Evolutionary conservation across 1,140 invertebrate genomes (phyloP), one percentile per base, ranked within the genome.

Genomic region (Microvelia longipes): DNA sequence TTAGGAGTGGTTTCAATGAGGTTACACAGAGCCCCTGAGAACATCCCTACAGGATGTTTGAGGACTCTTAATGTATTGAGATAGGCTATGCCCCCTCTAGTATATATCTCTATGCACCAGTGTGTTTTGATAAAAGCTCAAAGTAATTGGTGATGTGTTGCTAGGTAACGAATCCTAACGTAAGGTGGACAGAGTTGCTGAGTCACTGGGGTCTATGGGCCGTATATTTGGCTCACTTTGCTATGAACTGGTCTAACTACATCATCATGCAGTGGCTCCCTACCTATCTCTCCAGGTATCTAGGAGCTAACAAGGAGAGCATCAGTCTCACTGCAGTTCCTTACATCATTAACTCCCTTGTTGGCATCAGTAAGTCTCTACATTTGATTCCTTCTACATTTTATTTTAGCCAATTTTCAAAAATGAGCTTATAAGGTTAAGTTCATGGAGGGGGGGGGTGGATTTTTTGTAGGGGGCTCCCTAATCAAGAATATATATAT

Each of bases 211-310:
- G 88, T 0, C 78, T 91, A 19, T 91, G 89, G 89, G 85, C 89
- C 1, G 84, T 91, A 71, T 91, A 91, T 74, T 84, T 88, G 70
- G 89, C 90, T 28, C 90, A 91, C 79, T 91, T 91, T 79, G 85
- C 88, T 27, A 91, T 92, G 89, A 91, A 91, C 78, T 92, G 90
- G 89, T 88, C 86, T 35, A 90, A 88, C 74, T 91, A 91, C 75
- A 90, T 91, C 70, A 89, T 92, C 72, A 90, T 91, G 88, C 88
- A 90, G 76, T 92, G 90, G 90, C 78, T 92, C 70, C 90, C 90
- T 1, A 91, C 88, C 2, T 91, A 91, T 77, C 79, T 92, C 73
- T 78, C 85, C 1, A 79, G 85, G 66, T 85, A 85, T 76, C 80
- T 92, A 26, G 86, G 85, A 24, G 89, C 87, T 19, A 86, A 89